A percentile compares a stretch with the other conserved stretches of the same genome.
Conservation (phyloP, 2,113 vertebrate genomes). For the cattle (Bos taurus) region DNA sequence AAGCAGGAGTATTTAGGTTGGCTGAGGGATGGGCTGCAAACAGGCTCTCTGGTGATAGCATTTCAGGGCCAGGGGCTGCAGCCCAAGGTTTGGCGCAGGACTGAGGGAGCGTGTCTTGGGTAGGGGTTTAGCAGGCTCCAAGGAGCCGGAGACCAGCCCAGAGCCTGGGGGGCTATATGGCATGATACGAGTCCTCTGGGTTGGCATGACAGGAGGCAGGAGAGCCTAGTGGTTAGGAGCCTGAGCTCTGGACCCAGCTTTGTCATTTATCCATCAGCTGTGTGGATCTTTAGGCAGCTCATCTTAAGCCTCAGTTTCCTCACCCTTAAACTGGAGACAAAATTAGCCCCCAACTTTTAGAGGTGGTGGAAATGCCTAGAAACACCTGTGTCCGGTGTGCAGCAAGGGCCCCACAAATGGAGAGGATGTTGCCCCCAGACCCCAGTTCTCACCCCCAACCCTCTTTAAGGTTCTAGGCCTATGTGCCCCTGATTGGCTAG, state of each 20-base stretch:
- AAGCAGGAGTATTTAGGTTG: constrained; percentile 97
- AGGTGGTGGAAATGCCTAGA: neutral
- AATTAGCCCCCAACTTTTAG: neutral
- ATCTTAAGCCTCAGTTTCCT: neutral
- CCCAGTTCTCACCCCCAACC: neutral
- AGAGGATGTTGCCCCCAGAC: neutral
- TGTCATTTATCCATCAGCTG: neutral
- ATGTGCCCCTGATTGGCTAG: neutral
- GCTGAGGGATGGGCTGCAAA: constrained; percentile 16
- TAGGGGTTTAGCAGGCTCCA: neutral
- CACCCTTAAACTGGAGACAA: neutral
- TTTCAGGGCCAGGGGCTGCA: neutral
- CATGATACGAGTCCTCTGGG: neutral
- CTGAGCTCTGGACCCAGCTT: neutral
- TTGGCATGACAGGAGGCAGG: neutral
- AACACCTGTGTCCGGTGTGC: neutral
- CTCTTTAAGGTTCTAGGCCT: neutral
- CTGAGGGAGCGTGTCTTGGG: neutral
- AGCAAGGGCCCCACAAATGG: neutral
- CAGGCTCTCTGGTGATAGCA: neutral
- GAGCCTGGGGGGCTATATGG: neutral
- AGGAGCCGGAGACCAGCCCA: neutral
- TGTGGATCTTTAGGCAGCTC: neutral
- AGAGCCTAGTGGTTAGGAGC: neutral
- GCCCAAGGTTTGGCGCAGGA: neutral